phyloP scores from a whole-genome alignment of 2,113 vertebrate species.

The Thinocorus orbignyianus region DNA sequence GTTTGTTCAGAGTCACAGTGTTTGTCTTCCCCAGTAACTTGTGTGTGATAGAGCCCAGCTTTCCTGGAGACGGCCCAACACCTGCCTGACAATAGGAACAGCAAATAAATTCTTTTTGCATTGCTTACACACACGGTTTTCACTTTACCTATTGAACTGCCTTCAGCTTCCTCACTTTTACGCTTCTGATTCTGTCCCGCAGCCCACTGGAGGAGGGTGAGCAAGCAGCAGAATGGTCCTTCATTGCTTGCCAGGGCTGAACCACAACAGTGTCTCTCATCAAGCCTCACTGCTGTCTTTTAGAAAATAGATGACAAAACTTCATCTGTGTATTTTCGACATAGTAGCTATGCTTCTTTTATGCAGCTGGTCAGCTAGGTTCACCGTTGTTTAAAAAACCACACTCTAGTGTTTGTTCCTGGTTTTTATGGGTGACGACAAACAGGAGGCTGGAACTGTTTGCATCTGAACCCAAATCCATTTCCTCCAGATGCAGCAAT shows the following conservation, averaged over 20 bases:
- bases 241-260: neutral
- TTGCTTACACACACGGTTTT: neutral
- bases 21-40: neutral
- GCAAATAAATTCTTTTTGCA: neutral
- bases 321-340: neutral
- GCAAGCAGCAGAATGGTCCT: neutral
- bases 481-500: neutral
- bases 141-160: neutral
- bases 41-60: neutral
- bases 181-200: neutral
- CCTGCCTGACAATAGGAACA: neutral
- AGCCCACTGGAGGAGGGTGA: neutral
- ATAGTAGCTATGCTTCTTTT: neutral
- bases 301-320: neutral
- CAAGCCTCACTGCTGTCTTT: neutral
- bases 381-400: neutral
- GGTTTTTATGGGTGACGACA: neutral
- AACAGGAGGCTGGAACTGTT: neutral
- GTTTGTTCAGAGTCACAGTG: neutral
- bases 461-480: neutral
- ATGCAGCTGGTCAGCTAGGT: neutral
- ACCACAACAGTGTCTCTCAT: neutral
- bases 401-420: neutral
- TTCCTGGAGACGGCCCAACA: neutral
- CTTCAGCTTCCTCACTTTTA: neutral